Conservation (phyloP, 2,113 vertebrate species). For the Dendrocopos noguchii region DNA sequence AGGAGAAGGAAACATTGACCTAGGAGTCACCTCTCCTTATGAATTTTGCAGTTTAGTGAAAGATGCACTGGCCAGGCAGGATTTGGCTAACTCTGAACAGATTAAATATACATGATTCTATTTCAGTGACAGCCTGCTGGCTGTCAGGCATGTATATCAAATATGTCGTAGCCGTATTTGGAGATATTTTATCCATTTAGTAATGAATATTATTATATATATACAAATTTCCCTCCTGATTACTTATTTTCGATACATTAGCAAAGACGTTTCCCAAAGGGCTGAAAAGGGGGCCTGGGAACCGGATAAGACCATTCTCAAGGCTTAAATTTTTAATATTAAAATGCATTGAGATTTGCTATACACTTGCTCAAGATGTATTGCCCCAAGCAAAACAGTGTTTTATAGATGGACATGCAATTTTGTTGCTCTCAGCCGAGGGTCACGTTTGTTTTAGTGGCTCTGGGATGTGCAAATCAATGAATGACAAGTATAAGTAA, state of each 20-base stretch:
- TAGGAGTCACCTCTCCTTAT: constrained; percentile 42
- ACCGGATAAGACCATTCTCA: constrained; percentile 73
- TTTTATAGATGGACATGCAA: constrained; percentile 76
- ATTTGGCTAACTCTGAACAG: constrained; percentile 50
- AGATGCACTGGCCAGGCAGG: constrained; percentile 58
- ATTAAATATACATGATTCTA: constrained; percentile 63
- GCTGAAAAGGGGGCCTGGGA: constrained; percentile 56
- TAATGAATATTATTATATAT: constrained; percentile 49
- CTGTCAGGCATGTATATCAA: constrained; percentile 44
- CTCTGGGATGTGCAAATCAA: not conserved
- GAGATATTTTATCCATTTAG: constrained; percentile 55
- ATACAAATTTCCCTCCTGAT: constrained; percentile 8
- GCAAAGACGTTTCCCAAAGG: constrained; percentile 43
- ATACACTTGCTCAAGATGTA: constrained; percentile 81
- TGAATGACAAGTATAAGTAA: constrained; percentile 20
- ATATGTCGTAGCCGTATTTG: constrained; percentile 27
- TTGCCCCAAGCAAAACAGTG: constrained; percentile 84
- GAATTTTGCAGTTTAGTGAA: constrained; percentile 67
- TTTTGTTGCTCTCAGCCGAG: constrained; percentile 36
- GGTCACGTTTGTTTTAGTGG: constrained; percentile 35
- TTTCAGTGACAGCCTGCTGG: constrained; percentile 44
- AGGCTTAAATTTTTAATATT: constrained; percentile 86
- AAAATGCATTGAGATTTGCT: constrained; percentile 83
- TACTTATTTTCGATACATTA: constrained; percentile 56
- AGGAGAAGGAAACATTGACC: constrained; percentile 38